Evolutionary conservation across 30 jellyfish, hydroid and myxozoan species (phyloP).

Genomic region (Chrysaora quinquecirrha): DNA sequence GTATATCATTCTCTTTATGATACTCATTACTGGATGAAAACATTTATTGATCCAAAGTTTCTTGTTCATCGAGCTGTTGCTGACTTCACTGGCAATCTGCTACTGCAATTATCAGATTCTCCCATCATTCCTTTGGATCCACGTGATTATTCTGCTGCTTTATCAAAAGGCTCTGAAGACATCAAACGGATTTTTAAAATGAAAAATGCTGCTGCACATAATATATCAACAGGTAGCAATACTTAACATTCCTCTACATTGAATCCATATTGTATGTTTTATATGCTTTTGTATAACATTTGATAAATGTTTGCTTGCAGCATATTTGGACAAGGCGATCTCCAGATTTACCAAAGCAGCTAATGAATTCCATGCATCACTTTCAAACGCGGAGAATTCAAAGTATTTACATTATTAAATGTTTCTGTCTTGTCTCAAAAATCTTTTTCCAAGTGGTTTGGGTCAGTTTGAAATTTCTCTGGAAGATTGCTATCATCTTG

Average conservation of each 20-base stretch:
- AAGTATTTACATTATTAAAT: no score
- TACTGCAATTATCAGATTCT: slow-evolving; percentile 52
- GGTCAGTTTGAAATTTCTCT: no score
- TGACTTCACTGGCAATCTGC: slow-evolving; percentile 33
- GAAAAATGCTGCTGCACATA: not conserved
- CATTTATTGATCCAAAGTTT: slow-evolving; percentile 53
- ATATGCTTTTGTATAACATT: no score
- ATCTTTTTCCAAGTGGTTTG: no score
- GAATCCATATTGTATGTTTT: no score
- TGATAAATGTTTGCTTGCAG: no score
- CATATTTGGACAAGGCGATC: not conserved
- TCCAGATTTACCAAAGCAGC: not conserved
- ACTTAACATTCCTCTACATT: no score
- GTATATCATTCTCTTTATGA: slow-evolving; percentile 72
- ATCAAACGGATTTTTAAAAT: not conserved
- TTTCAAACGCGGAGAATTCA: not conserved
- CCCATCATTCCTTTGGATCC: slow-evolving; percentile 49
- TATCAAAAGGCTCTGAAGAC: slow-evolving; percentile 45
- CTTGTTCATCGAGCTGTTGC: slow-evolving; percentile 55
- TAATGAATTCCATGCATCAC: not conserved
- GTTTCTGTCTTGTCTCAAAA: no score
- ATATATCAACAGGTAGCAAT: slow-evolving; percentile 38
- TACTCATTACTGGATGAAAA: slow-evolving; percentile 65
- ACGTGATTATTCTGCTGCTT: slow-evolving; percentile 39
- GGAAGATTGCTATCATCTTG: no score